Evolutionary conservation across 2,797 vertebrate species (phyloP).

Genomic region (Acomys russatus): DNA sequence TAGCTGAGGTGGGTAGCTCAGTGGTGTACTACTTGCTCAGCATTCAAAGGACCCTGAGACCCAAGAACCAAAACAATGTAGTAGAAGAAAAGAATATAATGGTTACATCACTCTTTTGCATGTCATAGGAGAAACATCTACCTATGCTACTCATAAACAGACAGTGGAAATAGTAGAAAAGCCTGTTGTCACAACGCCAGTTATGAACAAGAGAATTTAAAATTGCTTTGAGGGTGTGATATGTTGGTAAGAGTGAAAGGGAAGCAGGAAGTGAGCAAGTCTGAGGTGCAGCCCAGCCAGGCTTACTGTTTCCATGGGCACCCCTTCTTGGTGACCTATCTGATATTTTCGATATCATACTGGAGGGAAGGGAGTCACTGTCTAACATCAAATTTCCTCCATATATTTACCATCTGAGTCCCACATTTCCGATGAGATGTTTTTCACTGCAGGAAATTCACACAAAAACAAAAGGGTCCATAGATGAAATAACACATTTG

Average conservation of each 20-base stretch:
- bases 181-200: not conserved
- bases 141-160: not conserved
- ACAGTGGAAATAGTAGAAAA: slow-evolving; percentile 5
- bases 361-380: not conserved
- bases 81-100: not conserved
- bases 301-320: not conserved
- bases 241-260: not conserved
- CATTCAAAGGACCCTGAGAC: not conserved
- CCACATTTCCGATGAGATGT: not conserved
- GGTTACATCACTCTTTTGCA: not conserved
- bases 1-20: not conserved
- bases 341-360: not conserved
- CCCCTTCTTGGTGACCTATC: not conserved
- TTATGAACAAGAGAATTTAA: not conserved
- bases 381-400: not conserved
- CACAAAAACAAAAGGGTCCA: not conserved
- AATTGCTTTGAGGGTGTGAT: not conserved
- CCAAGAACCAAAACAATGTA: not conserved
- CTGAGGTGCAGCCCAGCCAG: not conserved
- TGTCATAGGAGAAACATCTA: not conserved
- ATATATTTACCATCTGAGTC: not conserved
- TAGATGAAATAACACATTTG: fast-evolving
- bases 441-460: not conserved
- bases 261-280: not conserved
- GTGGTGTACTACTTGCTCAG: not conserved